Base-by-base conservation (phyloP, 1,140 invertebrate genomes). In the Magallana ariakensis region DNA sequence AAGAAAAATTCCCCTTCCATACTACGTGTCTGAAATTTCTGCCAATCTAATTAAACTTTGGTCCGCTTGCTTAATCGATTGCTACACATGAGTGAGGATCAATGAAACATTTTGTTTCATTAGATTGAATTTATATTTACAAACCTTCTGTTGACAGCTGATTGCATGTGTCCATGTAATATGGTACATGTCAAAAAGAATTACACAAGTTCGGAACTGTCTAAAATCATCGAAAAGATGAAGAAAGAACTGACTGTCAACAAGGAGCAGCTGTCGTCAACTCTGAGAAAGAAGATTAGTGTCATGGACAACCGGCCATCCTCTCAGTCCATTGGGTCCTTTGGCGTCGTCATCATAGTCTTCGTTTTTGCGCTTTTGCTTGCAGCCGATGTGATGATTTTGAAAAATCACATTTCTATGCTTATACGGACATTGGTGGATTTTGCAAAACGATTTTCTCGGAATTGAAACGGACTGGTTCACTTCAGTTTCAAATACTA, bases 351-450 rank as follows among this genome's bases (percentile, higher is more conserved):
- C 53, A 83, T 83, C 13, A 83, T 83, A 16, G 22, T 53, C 81
- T 4, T n/a, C 6, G 81, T 56, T 1, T 19, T 83, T 19, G 1
- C 54, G 5, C 11, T 83, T 16, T n/a, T 83, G 16, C 10, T 83
- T 46, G 46, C n/a, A 13, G 9, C n/a, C 55, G 81, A 83, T 54
- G 15, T 56, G 10, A 55, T 56, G 53, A 83, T 22, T 53, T 22
- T 83, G n/a, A 83, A 83, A 83, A 15, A 83, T 11, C 81, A 83
- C 46, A 13, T 80, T 53, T 46, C 46, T 46, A 80, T 80, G 75
- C 26, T 80, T 16, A 1, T 46, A 33, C 16, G 15, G 5, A 80
- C 15, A 15, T 15, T 62, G 8, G 19, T 16, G 19, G 60, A 15
- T 19, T 16, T 62, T 46, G 33, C 33, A 46, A 46, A 46, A 46